A percentile compares a stretch with the other conserved stretches of the same genome.
These are phyloP conservation scores for Drosophila miranda DNA, from an alignment of 1,140 invertebrate species.

Conservation along the genomic window DNA sequence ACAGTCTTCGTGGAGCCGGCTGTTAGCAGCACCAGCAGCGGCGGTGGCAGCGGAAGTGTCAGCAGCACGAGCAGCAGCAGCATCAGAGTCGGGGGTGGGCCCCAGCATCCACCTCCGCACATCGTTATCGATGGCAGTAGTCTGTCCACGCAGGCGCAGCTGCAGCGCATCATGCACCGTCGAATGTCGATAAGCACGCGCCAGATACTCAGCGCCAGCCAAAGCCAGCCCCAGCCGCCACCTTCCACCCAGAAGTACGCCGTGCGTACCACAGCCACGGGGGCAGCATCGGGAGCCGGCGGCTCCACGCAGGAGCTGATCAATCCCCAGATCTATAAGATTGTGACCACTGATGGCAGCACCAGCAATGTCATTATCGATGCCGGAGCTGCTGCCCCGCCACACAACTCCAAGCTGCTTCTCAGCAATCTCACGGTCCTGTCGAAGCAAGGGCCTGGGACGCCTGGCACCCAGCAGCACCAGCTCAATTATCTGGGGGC, in stretches of 20 bases:
- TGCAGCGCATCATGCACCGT: conserved; percentile 70
- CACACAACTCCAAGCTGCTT: conserved; percentile 72
- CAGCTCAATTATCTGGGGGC: conserved; percentile 70
- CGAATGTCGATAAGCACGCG: conserved; percentile 66
- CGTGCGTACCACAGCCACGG: conserved; percentile 54
- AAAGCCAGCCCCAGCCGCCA: conserved; percentile 44
- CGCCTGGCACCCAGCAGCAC: conserved; percentile 35
- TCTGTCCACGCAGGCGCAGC: conserved; percentile 65
- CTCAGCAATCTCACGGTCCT: conserved; percentile 79
- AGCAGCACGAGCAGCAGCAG: conserved; percentile 38
- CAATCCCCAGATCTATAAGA: conserved; percentile 80
- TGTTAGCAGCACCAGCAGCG: conserved; percentile 41
- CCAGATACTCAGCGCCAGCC: conserved; percentile 50
- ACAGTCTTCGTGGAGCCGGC: conserved; percentile 68
- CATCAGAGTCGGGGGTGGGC: conserved; percentile 30
- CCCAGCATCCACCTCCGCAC: conserved; percentile 54
- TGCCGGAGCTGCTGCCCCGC: conserved; percentile 53
- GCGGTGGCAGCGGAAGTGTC: conserved; percentile 9
- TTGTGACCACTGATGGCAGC: conserved; percentile 75
- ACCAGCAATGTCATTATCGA: conserved; percentile 78
- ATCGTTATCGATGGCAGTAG: conserved; percentile 70
- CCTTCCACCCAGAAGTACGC: conserved; percentile 62
- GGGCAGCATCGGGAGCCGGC: conserved; percentile 28
- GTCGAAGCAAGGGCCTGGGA: conserved; percentile 64
- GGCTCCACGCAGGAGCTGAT: conserved; percentile 57